Evolutionary conservation across 2,888 invertebrate genomes (phyloP), one percentile per base, ranked within the genome.

Genomic region (Pilophorus perplexus): DNA sequence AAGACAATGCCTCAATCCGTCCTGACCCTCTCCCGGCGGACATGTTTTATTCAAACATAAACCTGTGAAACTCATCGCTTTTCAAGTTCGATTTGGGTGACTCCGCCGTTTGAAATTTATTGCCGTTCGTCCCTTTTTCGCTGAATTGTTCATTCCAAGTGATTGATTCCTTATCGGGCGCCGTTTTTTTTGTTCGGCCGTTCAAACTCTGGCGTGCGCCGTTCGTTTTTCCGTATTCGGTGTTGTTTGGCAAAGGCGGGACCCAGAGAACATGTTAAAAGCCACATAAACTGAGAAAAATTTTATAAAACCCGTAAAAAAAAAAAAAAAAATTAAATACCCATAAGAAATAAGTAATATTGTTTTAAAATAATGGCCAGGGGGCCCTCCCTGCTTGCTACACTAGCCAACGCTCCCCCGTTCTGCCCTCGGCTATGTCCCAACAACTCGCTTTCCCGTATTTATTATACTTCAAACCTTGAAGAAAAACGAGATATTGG

Each of bases 31-130:
- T n/a, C 33, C 20, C 28, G 22, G 46, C n/a, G 48, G 18, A 20
- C 52, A 65, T 65, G 64, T 65, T 65, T 65, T 65, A 65, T 65
- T 65, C 64, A 65, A 65, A 65, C 64, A 52, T 54, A 65, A 65
- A 65, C 64, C 52, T 28, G 54, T 62, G 64, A 65, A 65, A 65
- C 64, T 42, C 64, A 54, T 65, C 64, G 64, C 54, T 42, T 65
- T 65, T 62, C 62, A 62, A 46, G 27, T 62, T 62, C 62, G 46
- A 62, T 62, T 62, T 46, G 48, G 62, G 27, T 62, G 44, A 46
- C 33, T 27, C 33, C 22, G 33, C 18, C 28, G 62, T 44, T 46
- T n/a, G 33, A 42, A n/a, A 25, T 55, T 55, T 55, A 55, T 55
- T 55, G 55, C 38, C 55, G 16, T 55, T 55, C 55, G 27, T 8